These are phyloP conservation scores for Grapholita molesta DNA, from an alignment of 1,140 invertebrate genomes.

Conservation along the genomic window DNA sequence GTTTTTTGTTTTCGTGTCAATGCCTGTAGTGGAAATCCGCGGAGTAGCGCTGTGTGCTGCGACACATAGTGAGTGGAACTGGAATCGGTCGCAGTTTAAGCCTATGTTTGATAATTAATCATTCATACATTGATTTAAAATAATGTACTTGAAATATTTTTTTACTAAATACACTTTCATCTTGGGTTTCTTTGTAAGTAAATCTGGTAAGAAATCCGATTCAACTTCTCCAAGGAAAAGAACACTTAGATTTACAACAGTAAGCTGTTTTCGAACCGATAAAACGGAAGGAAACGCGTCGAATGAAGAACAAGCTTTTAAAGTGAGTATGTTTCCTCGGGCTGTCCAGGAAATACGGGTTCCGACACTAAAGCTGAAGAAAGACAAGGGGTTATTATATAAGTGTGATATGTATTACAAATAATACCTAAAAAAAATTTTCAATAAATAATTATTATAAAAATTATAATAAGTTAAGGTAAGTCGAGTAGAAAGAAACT, in stretches of 20 bases:
- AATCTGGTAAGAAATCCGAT: neutral
- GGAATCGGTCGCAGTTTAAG: no score
- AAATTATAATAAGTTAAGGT: no score
- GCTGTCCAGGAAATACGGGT: constrained; percentile 4
- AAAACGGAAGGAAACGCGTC: constrained; percentile 6
- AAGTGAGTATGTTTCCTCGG: neutral
- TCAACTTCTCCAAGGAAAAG: neutral
- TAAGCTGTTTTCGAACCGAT: neutral
- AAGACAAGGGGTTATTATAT: neutral
- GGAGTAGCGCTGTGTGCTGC: no score
- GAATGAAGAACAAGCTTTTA: constrained; percentile 9
- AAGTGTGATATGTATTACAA: neutral
- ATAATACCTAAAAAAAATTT: neutral
- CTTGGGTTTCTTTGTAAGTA: neutral
- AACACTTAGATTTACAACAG: neutral
- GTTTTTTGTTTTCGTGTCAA: no score
- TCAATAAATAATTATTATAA: no score
- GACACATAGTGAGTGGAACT: no score
- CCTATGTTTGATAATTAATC: no score
- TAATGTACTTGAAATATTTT: neutral
- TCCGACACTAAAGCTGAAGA: neutral
- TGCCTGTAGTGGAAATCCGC: no score
- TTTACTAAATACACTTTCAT: neutral
- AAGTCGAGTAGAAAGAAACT: no score
- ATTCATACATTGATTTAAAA: no score